Evolutionary conservation across 1,140 invertebrate genomes (phyloP).

Genomic region (Ips typographus): DNA sequence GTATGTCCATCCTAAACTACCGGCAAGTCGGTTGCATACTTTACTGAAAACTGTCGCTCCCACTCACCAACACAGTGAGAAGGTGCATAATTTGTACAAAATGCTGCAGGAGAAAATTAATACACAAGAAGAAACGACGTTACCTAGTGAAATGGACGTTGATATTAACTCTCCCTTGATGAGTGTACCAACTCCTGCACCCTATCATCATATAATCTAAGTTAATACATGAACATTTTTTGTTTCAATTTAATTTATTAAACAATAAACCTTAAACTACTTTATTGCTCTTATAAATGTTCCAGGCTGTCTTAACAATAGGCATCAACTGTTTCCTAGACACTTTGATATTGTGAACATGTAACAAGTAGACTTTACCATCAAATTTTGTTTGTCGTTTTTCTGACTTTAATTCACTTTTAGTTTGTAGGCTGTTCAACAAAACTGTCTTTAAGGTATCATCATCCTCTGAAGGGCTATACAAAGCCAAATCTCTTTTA

Average conservation of each 20-base stretch:
- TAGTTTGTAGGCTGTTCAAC: background rate
- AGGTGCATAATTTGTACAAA: slow-evolving; percentile 78
- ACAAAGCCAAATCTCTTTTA: slow-evolving; percentile 59
- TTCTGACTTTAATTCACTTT: background rate
- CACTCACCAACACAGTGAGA: slow-evolving; percentile 80
- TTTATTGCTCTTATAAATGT: background rate
- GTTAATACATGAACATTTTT: background rate
- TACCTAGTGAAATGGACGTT: slow-evolving; percentile 60
- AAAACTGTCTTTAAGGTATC: background rate
- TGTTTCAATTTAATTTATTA: background rate
- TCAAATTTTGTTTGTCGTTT: slow-evolving; percentile 33
- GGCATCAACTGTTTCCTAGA: slow-evolving; percentile 66
- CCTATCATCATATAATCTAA: slow-evolving; percentile 58
- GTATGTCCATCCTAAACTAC: slow-evolving; percentile 73
- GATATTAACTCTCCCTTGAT: slow-evolving; percentile 83
- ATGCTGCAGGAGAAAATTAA: slow-evolving; percentile 77
- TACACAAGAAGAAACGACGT: slow-evolving; percentile 66
- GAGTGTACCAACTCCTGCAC: slow-evolving; percentile 81
- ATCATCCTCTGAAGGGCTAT: slow-evolving; percentile 39
- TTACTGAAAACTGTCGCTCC: slow-evolving; percentile 87
- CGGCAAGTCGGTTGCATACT: slow-evolving; percentile 74
- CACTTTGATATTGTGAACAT: slow-evolving; percentile 56
- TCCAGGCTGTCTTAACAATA: slow-evolving; percentile 54
- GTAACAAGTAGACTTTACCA: slow-evolving; percentile 53
- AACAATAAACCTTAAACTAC: too few species aligned